These are phyloP conservation scores for Meriones psammophilus DNA, from an alignment of 2,797 vertebrate genomes.

Conservation along the genomic window DNA sequence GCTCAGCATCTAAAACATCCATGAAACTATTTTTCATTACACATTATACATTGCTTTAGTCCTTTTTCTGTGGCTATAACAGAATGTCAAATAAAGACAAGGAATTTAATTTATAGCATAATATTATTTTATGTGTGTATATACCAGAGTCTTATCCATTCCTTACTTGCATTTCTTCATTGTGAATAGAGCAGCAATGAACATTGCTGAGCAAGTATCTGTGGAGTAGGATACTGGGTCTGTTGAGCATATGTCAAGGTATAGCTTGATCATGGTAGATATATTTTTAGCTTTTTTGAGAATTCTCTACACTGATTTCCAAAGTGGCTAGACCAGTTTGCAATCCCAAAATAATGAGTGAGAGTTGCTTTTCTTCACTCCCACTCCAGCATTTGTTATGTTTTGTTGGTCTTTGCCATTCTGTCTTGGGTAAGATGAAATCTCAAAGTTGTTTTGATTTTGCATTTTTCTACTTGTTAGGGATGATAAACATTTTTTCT, in stretches of 20 bases:
- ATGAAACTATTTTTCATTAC: constrained; percentile 40
- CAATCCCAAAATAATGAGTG: background rate
- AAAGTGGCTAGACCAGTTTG: background rate
- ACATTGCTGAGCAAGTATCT: background rate
- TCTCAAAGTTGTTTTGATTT: background rate
- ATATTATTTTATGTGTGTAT: background rate
- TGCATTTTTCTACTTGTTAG: background rate
- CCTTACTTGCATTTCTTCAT: background rate
- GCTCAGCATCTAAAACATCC: background rate
- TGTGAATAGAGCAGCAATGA: background rate
- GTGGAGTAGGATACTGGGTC: background rate
- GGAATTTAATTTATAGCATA: background rate
- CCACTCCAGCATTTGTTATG: background rate
- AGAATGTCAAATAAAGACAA: background rate
- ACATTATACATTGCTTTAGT: background rate
- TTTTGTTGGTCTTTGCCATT: background rate
- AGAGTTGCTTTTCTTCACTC: background rate
- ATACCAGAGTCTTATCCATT: background rate
- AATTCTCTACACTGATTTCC: background rate
- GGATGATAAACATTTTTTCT: background rate
- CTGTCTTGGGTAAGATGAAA: background rate
- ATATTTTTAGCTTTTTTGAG: background rate
- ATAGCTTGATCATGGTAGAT: background rate
- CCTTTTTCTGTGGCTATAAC: background rate
- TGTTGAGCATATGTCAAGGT: background rate